Base-by-base conservation (phyloP, 2,888 invertebrate genomes). In the Eilema griseolum region DNA sequence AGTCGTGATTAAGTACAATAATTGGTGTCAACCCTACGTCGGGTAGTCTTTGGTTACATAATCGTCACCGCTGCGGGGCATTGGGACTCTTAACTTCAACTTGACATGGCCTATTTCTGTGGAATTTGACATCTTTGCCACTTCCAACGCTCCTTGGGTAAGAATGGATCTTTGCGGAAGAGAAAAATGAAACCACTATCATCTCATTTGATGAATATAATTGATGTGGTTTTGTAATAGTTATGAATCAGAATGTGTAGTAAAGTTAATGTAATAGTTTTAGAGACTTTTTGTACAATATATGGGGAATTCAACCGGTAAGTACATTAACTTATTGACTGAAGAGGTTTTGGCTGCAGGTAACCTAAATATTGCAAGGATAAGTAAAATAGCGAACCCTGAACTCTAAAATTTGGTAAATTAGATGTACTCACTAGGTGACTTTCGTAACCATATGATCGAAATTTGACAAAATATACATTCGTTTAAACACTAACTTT, bases 71-170 rank as follows among this genome's bases (percentile, higher is more conserved):
- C 90, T 85, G 85, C 86, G 86, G 87, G 90, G 89, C 92, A 92
- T 89, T 89, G 90, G 91, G 88, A 89, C 91, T 91, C 92, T 93
- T 90, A 93, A 91, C 90, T 89, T 83, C 89, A 84, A 90, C 93
- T 93, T 93, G 93, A 93, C 93, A 93, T 86, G 93, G 88, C 92
- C 92, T 91, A 93, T 93, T 93, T 93, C 90, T 89, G 86, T 81
- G 86, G 85, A 88, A 90, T 91, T 90, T 89, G 91, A 92, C 93
- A 90, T 92, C 89, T 90, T 87, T 88, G 83, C 88, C 85, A 85
- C 87, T 90, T 86, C 89, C 84, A 85, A 82, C 77, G 82, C 77
- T 81, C 81, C 68, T 76, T 73, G 73, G 72, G 74, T 80, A 82
- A 81, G 81, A 83, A 83, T 79, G 77, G 78, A 78, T 67, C 77